Evolutionary conservation across 2,888 invertebrate genomes (phyloP), one percentile per base, ranked within the genome.

Genomic region (Andrena bucephala): DNA sequence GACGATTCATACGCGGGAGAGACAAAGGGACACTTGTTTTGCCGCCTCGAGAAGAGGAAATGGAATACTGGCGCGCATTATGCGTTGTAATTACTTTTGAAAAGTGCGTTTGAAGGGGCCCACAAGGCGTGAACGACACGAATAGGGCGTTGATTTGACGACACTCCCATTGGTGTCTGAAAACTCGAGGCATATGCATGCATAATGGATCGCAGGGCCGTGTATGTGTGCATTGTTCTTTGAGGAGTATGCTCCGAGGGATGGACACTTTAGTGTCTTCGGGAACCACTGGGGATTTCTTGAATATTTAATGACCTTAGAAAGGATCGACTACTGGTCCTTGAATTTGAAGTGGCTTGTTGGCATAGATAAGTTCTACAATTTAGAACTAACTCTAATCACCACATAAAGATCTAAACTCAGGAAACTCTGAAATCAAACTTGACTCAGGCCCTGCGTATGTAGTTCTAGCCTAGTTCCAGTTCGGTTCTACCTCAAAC

Each of bases 121-220:
- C 71, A 83, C 87, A 77, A 91, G 91, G 91, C 92, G 92, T 89
- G 90, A 92, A 90, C 89, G 87, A 91, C 91, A 91, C 81, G 90
- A 82, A 89, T 89, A 88, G 90, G 92, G 92, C 92, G 92, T 92
- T 87, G 90, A 92, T 92, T 88, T 89, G 90, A 90, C 88, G 91
- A 92, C 90, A 90, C 92, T 92, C 91, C 91, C 91, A 91, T 87
- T 81, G 77, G 82, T 68, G 85, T 71, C 79, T 84, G 82, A 89
- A 89, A 87, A 91, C 84, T 85, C 80, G 78, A 80, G 80, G 87
- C 85, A 83, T 85, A 80, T 81, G 86, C 85, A 92, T 92, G 92
- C 90, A 92, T 92, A 86, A 91, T 92, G 89, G 90, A 91, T 92
- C 74, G 83, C 86, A 81, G 72, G 85, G 74, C 79, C 42, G 69